Evolutionary conservation across 1,140 invertebrate species (phyloP).

Genomic region (Magallana ariakensis): DNA sequence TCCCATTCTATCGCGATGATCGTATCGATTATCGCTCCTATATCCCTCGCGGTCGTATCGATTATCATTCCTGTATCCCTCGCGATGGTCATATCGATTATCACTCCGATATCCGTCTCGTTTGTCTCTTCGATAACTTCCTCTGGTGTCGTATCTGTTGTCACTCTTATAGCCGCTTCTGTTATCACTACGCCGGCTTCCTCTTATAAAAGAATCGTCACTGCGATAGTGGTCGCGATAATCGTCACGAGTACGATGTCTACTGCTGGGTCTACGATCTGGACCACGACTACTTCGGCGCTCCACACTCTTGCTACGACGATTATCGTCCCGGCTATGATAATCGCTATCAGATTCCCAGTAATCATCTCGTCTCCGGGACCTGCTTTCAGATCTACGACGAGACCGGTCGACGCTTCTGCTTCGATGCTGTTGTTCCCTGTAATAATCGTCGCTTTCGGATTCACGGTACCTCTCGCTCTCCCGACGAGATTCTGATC

Average conservation of each 20-base stretch:
- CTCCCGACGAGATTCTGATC: not conserved
- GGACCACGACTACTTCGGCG: not conserved
- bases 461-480: not conserved
- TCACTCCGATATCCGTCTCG: conserved; percentile 20
- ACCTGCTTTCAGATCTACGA: conserved; percentile 2
- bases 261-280: not conserved
- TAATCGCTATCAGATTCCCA: conserved; percentile 2
- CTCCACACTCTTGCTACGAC: not conserved
- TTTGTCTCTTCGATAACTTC: conserved; percentile 16
- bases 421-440: not conserved
- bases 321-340: not conserved
- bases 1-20: no score
- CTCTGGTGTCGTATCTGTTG: conserved; percentile 8
- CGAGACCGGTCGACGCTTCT: not conserved
- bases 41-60: conserved; percentile 5
- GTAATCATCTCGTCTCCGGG: conserved; percentile 14
- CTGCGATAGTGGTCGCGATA: conserved; percentile 15
- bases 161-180: not conserved
- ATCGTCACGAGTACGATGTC: not conserved
- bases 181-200: not conserved
- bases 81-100: not conserved
- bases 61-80: not conserved
- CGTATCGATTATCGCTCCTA: no score
- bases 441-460: not conserved
- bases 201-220: conserved; percentile 8